phyloP scores from a whole-genome alignment of 2,797 vertebrate species.

The Rhabdomys pumilio region DNA sequence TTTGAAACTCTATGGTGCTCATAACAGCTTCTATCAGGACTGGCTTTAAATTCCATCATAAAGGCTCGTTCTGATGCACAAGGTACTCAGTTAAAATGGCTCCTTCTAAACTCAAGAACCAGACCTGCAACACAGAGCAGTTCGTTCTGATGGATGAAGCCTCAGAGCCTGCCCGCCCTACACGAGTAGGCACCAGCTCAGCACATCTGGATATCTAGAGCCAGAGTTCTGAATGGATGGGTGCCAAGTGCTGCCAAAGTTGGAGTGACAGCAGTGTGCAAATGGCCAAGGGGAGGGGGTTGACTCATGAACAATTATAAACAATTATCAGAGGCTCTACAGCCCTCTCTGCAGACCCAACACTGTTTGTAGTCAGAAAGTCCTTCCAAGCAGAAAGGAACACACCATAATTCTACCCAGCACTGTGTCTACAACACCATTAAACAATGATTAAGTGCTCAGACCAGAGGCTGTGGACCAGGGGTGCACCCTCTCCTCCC shows the following conservation, averaged over 20 bases:
- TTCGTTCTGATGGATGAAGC: background rate
- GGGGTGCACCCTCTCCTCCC: background rate
- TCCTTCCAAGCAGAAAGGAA: background rate
- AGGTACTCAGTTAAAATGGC: background rate
- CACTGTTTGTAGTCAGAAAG: background rate
- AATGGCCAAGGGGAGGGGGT: fast-evolving
- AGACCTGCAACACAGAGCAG: background rate
- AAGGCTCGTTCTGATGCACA: background rate
- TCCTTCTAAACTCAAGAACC: background rate
- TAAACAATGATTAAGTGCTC: fast-evolving
- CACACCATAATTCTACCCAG: background rate
- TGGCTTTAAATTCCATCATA: fast-evolving
- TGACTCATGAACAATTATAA: fast-evolving
- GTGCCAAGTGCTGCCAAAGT: background rate
- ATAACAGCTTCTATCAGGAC: fast-evolving
- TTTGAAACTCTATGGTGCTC: fast-evolving
- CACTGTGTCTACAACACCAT: background rate
- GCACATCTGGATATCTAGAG: background rate
- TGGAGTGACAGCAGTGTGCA: fast-evolving
- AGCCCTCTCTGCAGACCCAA: background rate
- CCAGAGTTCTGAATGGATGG: background rate
- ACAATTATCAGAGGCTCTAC: fast-evolving
- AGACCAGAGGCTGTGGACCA: fast-evolving
- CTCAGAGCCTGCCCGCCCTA: fast-evolving
- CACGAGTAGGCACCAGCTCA: background rate